Evolutionary conservation across 2,888 invertebrate species (phyloP), one percentile per base, ranked within the genome.

Genomic region (Atrina japonica): DNA sequence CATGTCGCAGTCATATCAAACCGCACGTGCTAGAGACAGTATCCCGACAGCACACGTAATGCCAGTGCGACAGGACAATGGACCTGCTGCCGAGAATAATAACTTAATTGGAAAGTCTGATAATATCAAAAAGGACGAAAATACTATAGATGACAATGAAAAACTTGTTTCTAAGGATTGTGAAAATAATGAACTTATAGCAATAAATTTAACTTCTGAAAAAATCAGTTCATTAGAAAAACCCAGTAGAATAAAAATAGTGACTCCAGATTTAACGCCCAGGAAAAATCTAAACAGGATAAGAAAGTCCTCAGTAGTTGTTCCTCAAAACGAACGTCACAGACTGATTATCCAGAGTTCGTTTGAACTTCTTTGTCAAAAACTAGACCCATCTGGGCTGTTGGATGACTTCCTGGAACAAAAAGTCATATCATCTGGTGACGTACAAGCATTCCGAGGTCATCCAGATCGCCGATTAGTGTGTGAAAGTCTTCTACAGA

Each of bases 311-410:
- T 80, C 82, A 16, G 79, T 76, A 3, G 76, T 80, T n/a, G 76
- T 79, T 3, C 71, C 77, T 16, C 79, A 82, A 16, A 69, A 75
- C 27, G 83, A 83, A 18, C 72, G 85, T 27, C 87, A 87, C 64
- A 73, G 76, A 29, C 64, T 83, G 23, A 84, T 87, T 53, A 75
- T 87, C 68, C 84, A 83, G 70, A 83, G 83, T 71, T 73, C 83
- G 16, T 70, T 76, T 30, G 87, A 86, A 71, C 77, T 87, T 3
- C 69, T 87, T 27, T 82, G 84, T 58, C 86, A 87, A 69, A 78
- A 83, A 25, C 45, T 86, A n/a, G 83, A 86, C 45, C 85, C 87
- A 6, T 81, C 78, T 58, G 74, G 78, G 7, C 65, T 87, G 7
- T 69, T 87, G 25, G 82, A 85, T 47, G 75, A 82, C 5, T 66